Conservation (phyloP, 2,888 invertebrate genomes). For the Steinernema hermaphroditum region DNA sequence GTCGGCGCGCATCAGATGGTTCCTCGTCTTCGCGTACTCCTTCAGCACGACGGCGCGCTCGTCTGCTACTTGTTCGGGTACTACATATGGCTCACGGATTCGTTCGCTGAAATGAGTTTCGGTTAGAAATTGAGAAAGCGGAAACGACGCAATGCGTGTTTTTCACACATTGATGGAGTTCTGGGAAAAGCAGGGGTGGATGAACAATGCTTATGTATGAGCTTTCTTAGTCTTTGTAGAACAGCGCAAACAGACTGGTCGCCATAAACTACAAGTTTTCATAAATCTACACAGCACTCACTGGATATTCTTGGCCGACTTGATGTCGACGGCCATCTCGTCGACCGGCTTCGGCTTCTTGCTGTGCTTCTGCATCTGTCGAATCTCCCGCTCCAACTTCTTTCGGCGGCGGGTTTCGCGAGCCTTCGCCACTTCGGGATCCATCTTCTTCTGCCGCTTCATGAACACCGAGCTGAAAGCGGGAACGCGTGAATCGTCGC, state of each 20-base stretch:
- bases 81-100: constrained; percentile 51
- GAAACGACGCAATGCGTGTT: not conserved
- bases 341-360: constrained; percentile 85
- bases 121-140: not conserved
- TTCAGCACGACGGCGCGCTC: constrained; percentile 52
- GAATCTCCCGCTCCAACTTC: constrained; percentile 81
- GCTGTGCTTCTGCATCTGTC: constrained; percentile 77
- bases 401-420: constrained; percentile 81
- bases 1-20: constrained; percentile 68
- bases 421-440: constrained; percentile 74
- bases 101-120: constrained; percentile 59
- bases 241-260: too few relatives aligned
- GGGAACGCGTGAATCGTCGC: not conserved
- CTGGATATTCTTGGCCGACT: constrained; percentile 59
- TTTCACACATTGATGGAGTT: too few relatives aligned
- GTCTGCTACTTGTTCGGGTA: constrained; percentile 72
- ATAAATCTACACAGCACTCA: too few relatives aligned
- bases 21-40: constrained; percentile 48
- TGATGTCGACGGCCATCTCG: constrained; percentile 74
- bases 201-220: too few relatives aligned
- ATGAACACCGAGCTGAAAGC: constrained; percentile 52
- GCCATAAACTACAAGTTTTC: too few relatives aligned
- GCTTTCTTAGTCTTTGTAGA: too few relatives aligned
- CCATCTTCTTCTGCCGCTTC: constrained; percentile 63
- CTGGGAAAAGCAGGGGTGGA: too few relatives aligned